phyloP scores from a whole-genome alignment of 2,113 vertebrate species.

The Hyperopisus bebe region DNA sequence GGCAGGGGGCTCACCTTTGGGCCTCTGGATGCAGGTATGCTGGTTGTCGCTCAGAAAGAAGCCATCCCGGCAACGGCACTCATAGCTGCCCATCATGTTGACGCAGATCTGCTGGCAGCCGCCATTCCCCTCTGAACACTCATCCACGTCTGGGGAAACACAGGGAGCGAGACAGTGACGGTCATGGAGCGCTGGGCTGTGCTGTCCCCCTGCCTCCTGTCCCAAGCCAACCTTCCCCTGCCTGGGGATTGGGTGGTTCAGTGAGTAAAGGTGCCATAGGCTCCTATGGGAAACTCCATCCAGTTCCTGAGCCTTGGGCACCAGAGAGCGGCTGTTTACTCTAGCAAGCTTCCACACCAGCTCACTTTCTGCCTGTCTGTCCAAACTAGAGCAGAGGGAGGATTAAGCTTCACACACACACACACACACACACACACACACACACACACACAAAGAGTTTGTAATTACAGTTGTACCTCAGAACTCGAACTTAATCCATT shows the following conservation, averaged over 20 bases:
- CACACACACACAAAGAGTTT: neutral
- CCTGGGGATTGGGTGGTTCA: neutral
- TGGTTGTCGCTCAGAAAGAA: conserved; percentile 99
- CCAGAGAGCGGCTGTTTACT: conserved; percentile 13
- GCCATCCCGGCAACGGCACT: conserved; percentile 90
- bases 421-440: neutral
- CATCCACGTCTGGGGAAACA: conserved; percentile 78
- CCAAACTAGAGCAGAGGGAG: conserved; percentile 50
- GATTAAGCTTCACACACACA: conserved; percentile 50
- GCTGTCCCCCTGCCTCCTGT: neutral
- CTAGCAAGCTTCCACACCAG: conserved; percentile 26
- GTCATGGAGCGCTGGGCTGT: neutral
- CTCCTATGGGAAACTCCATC: conserved; percentile 46
- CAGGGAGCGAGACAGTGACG: neutral
- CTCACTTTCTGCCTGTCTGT: conserved; percentile 68
- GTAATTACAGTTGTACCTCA: no score
- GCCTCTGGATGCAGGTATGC: conserved; percentile 95
- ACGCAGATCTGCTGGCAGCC: conserved; percentile 96
- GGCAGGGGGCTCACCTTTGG: conserved; percentile 71
- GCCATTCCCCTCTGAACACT: conserved; percentile 88
- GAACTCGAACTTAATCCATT: no score
- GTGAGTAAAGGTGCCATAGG: neutral
- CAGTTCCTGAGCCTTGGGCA: conserved; percentile 51
- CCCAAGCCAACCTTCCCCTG: neutral
- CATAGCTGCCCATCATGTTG: conserved; percentile 99